Conservation (phyloP, 2,888 invertebrate genomes). For the Folsomia candida region DNA sequence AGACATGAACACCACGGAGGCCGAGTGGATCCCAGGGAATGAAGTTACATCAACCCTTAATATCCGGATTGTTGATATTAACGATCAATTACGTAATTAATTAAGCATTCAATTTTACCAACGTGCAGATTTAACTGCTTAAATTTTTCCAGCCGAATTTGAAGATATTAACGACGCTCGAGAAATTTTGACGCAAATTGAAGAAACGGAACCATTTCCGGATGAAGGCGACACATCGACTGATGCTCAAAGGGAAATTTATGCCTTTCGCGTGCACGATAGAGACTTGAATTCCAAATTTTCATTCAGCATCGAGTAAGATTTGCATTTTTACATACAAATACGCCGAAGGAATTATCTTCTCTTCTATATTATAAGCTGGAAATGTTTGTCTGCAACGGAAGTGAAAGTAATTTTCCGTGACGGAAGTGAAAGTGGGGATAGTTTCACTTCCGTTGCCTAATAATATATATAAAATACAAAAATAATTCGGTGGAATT, state of each 20-base stretch:
- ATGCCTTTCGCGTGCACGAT: constrained; percentile 60
- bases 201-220: constrained; percentile 12
- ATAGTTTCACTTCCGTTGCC: too few species aligned
- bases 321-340: constrained; percentile 36
- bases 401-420: too few species aligned
- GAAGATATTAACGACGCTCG: constrained; percentile 9
- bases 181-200: not conserved
- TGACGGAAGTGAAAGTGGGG: too few species aligned
- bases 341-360: too few species aligned
- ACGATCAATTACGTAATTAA: constrained; percentile 52
- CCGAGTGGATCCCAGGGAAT: not conserved
- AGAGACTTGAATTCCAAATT: constrained; percentile 63
- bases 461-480: too few species aligned
- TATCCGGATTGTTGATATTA: constrained; percentile 51
- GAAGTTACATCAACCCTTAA: constrained; percentile 4
- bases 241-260: constrained; percentile 29
- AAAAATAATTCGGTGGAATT: too few species aligned
- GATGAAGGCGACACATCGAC: constrained; percentile 15
- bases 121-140: not conserved
- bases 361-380: too few species aligned
- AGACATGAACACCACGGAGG: constrained; percentile 21
- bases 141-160: constrained; percentile 16
- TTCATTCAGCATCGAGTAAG: constrained; percentile 62
- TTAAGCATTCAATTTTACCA: not conserved
- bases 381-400: too few species aligned